Conservation (phyloP, 2,797 vertebrate species). For the Phoebastria nigripes region DNA sequence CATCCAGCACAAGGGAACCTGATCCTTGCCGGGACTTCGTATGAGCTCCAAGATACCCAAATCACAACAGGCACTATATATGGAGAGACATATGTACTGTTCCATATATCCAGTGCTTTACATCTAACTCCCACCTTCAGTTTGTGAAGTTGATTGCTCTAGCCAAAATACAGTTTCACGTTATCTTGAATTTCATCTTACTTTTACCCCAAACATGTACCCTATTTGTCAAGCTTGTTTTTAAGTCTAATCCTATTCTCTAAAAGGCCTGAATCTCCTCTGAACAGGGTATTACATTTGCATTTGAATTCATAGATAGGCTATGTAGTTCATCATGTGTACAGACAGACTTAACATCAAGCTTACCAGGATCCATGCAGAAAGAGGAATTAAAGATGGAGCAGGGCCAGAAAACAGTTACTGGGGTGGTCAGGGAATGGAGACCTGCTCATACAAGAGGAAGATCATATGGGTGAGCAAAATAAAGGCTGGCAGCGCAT, state of each 20-base stretch:
- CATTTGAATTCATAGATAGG: background rate
- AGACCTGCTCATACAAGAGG: background rate
- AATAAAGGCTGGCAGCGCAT: fast-evolving
- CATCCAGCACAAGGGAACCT: background rate
- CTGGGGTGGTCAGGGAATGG: no score
- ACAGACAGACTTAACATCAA: background rate
- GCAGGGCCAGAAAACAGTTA: background rate
- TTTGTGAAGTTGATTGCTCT: background rate
- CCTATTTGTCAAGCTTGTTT: background rate
- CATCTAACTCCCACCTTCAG: background rate
- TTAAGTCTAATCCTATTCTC: background rate
- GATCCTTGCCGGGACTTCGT: fast-evolving
- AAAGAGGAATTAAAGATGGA: background rate
- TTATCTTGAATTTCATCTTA: background rate
- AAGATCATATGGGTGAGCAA: background rate
- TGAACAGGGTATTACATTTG: background rate
- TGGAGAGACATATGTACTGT: no score
- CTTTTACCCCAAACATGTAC: background rate
- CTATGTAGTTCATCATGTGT: fast-evolving
- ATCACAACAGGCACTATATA: fast-evolving
- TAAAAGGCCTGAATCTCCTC: background rate
- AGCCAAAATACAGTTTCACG: background rate
- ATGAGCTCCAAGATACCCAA: background rate
- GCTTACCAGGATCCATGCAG: background rate
- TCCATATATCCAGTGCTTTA: fast-evolving